A percentile compares a stretch with the other conserved stretches of the same genome.
phyloP scores from a whole-genome alignment of 2,888 invertebrate species.

The Caenorhabditis sp. region DNA sequence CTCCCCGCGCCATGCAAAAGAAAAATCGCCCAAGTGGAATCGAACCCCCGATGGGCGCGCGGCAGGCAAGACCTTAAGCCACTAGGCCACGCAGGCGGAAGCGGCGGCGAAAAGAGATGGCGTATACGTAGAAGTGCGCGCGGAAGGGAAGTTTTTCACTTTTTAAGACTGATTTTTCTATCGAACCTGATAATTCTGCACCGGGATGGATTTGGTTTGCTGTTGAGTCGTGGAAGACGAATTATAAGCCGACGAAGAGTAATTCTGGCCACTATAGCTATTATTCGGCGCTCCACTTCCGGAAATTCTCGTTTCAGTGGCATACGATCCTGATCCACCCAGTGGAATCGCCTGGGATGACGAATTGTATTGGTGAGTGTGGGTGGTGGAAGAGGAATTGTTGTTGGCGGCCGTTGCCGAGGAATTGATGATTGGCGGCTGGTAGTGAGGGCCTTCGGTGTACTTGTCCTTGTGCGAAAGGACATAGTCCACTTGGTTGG shows the following conservation, averaged over 20 bases:
- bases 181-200: conserved; percentile 52
- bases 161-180: background rate
- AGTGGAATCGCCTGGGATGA: conserved; percentile 48
- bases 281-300: conserved; percentile 43
- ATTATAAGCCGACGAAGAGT: conserved; percentile 43
- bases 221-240: conserved; percentile 7
- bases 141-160: too few species aligned
- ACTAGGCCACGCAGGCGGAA: too few species aligned
- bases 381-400: conserved; percentile 20
- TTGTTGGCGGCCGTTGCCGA: conserved; percentile 46
- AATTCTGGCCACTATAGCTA: conserved; percentile 53
- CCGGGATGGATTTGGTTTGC: conserved; percentile 44
- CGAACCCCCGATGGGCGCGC: too few species aligned
- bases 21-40: too few species aligned
- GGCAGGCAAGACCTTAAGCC: too few species aligned
- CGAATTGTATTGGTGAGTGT: conserved; percentile 30
- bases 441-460: conserved; percentile 65
- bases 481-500: conserved; percentile 71
- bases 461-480: conserved; percentile 65
- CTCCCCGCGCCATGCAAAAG: too few species aligned
- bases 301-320: conserved; percentile 36
- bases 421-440: conserved; percentile 60
- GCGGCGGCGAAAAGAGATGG: too few species aligned
- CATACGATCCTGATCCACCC: conserved; percentile 36
- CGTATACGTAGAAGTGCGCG: too few species aligned